Base-by-base conservation (phyloP, 1,140 invertebrate species). In the Aporrectodea caliginosa region DNA sequence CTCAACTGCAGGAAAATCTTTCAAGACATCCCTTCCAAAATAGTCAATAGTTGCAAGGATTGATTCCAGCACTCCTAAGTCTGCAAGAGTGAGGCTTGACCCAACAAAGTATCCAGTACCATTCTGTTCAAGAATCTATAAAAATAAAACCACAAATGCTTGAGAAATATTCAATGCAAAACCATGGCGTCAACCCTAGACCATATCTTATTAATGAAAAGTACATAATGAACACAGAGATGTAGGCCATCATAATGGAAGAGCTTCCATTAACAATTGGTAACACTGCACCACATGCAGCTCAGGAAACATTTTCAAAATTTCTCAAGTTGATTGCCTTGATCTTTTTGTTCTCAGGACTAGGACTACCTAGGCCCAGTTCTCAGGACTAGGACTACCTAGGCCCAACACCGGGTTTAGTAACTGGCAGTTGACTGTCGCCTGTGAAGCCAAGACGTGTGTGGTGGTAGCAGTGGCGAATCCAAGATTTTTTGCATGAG, bases 1-100 rank as follows among this genome's bases (percentile, higher is more conserved):
- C 43, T 58, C 6, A 58, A 58, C 22, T 22, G 6, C 43, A 6
- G 43, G 43, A 58, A 12, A 58, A 58, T 58, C 43, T 22, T 58
- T 58, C 22, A 58, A 22, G 6, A 22, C 43, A 6, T 58, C 43
- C 22, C 22, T 22, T 6, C 43, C 43, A 22, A 58, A 58, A 22
- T 58, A 58, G 43, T 58, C 43, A 58, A 58, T 58, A 22, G 43
- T 58, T 12, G 43, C 43, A 22, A 74, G 73, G 34, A 74, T n/a
- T 30, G 34, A n/a, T 74, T 74, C 73, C 31, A 74, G 73, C 27
- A 74, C 31, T 29, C 73, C 73, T 0, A 74, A 22, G 34, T 74
- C 73, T 30, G 73, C 73, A 32, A 74, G 29, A 32, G 73, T 74
- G 73, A 74, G 27, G 34, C n/a, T 27, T 30, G 16, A 31, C 0